Evolutionary conservation across 2,113 vertebrate species (phyloP), one percentile per base, ranked within the genome.

Genomic region (Dascyllus trimaculatus): DNA sequence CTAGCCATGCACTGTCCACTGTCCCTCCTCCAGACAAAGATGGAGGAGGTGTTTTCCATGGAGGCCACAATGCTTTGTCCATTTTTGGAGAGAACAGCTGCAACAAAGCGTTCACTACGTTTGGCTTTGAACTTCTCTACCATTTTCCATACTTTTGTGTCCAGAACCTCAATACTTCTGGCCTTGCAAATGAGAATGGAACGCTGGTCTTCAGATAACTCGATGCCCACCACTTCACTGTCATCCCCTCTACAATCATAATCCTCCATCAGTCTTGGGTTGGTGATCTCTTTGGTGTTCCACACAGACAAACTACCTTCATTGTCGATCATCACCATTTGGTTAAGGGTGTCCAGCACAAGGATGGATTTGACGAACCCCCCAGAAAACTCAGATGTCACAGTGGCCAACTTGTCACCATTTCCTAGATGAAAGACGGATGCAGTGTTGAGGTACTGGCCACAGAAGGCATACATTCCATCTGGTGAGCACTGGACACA

Each of bases 1-100:
- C 96, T 99, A 45, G 97, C 98, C 97, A 99, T 98, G 56, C 98
- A 99, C 49, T 99, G 98, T 13, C 98, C 98, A 0, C 97, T 99
- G 91, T 99, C 98, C 84, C 98, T 95, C 82, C 97, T 94, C 98
- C 98, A 99, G 61, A 99, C 96, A 94, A 99, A 99, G 90, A 99
- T 97, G 15, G 98, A 98, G 57, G 97, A 96, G 84, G 97, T 99
- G 89, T 99, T 98, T 91, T 99, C 98, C 96, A 99, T 99, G 80
- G 97, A 99, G 22, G 98, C 98, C 25, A 99, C 96, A 72, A 99
- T 99, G 60, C 97, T 99, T 86, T 99, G 97, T 65, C 97, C 96
- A 24, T 96, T 98, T 92, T 98, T 98, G 69, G 98, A 99, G 45
- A 99, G 95, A 78, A 98, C 96, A 0, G 98, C 98, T 7, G 97